A percentile compares a stretch with the other conserved stretches of the same genome.
phyloP scores from a whole-genome alignment of 2,113 vertebrate species.

The Sylvia atricapilla region DNA sequence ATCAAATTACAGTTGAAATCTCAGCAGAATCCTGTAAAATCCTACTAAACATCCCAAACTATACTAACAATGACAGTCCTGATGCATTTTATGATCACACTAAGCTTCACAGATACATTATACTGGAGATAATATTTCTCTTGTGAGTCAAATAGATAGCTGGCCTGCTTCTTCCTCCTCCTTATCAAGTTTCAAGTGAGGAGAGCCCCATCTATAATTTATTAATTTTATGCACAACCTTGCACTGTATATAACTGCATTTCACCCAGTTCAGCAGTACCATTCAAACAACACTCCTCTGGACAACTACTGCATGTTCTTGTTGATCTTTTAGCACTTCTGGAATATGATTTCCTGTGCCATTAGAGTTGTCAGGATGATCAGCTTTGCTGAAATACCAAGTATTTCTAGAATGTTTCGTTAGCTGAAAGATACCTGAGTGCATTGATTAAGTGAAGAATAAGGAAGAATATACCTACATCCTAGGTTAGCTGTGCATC shows the following conservation, averaged over 20 bases:
- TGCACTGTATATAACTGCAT: background rate
- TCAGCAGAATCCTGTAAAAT: background rate
- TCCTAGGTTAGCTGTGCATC: background rate
- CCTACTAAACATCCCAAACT: background rate
- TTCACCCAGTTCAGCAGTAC: background rate
- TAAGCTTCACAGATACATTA: background rate
- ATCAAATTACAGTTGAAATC: background rate
- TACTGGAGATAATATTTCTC: background rate
- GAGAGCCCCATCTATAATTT: background rate
- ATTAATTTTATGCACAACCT: background rate
- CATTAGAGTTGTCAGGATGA: background rate
- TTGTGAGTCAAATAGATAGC: background rate
- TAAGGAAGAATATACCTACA: background rate
- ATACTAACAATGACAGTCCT: background rate
- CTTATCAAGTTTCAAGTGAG: background rate
- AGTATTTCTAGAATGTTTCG: background rate
- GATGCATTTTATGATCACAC: background rate
- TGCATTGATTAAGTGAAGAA: background rate
- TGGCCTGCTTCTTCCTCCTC: background rate
- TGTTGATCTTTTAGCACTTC: background rate
- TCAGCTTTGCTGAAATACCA: background rate
- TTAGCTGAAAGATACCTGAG: background rate
- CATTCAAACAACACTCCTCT: background rate
- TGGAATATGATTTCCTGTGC: background rate
- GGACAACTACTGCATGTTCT: background rate